Evolutionary conservation across 2,797 vertebrate species (phyloP).

Genomic region (Spea hammondii): DNA sequence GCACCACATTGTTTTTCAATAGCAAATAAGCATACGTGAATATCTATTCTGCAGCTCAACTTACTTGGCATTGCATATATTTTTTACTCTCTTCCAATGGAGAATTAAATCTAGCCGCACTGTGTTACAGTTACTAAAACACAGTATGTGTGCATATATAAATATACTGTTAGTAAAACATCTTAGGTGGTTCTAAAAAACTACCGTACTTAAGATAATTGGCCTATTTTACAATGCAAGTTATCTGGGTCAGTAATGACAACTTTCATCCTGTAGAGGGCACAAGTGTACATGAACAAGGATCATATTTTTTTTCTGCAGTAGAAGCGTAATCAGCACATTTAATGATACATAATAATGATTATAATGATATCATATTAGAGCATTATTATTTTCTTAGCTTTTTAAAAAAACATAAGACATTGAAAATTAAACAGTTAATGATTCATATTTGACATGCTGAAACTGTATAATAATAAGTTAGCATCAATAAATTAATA

Average conservation of each 20-base stretch:
- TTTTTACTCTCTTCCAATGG: not conserved
- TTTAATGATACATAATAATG: too few relatives aligned
- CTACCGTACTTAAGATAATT: not conserved
- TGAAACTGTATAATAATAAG: too few relatives aligned
- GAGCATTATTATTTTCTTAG: too few relatives aligned
- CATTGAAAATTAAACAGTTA: too few relatives aligned
- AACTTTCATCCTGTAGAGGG: not conserved
- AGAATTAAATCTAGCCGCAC: not conserved
- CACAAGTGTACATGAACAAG: not conserved
- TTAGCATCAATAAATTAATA: too few relatives aligned
- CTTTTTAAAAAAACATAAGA: too few relatives aligned
- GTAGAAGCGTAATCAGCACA: too few relatives aligned
- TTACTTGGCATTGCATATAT: not conserved
- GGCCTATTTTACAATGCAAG: constrained; percentile 13
- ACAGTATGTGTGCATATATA: not conserved
- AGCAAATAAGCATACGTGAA: not conserved
- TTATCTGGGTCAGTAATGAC: not conserved
- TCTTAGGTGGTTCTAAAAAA: not conserved
- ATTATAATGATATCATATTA: too few relatives aligned
- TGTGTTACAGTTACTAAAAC: constrained; percentile 24
- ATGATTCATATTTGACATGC: too few relatives aligned
- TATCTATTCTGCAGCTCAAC: not conserved
- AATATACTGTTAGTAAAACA: not conserved
- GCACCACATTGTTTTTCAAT: not conserved
- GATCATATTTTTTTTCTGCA: too few relatives aligned